phyloP scores from a whole-genome alignment of 2,113 vertebrate species.

The Carlito syrichta region DNA sequence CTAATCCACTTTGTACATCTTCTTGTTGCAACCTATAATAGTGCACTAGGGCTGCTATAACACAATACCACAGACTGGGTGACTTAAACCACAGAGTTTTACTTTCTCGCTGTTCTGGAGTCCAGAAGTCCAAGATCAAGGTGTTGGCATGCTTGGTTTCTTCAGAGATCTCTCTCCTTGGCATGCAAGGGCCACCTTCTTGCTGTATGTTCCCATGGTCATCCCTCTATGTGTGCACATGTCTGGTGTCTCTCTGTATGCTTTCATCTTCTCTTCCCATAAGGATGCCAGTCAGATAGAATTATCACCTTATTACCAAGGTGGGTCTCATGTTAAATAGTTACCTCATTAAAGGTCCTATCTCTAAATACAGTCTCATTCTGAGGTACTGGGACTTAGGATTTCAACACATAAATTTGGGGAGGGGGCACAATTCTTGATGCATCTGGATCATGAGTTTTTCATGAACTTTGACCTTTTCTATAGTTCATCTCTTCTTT shows the following conservation, averaged over 20 bases:
- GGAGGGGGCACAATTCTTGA: not conserved
- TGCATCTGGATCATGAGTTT: not conserved
- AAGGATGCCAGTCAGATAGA: not conserved
- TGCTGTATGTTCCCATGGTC: not conserved
- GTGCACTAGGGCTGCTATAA: not conserved
- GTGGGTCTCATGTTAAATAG: not conserved
- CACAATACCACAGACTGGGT: accelerated
- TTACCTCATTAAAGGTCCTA: not conserved
- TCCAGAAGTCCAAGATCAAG: not conserved
- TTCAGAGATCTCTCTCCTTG: not conserved
- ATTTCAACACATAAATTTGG: not conserved
- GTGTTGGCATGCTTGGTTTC: not conserved
- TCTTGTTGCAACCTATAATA: not conserved
- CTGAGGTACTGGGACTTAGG: not conserved
- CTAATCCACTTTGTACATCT: too few relatives aligned
- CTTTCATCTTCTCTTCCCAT: not conserved
- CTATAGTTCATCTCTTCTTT: not conserved
- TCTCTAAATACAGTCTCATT: not conserved
- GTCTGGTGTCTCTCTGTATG: not conserved
- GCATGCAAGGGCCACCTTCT: not conserved
- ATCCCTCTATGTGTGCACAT: not conserved
- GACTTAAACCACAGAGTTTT: not conserved
- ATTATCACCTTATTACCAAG: not conserved
- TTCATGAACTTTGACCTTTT: not conserved
- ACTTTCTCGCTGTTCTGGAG: not conserved